phyloP scores from a whole-genome alignment of 1,140 invertebrate genomes.

The Amyelois transitella region DNA sequence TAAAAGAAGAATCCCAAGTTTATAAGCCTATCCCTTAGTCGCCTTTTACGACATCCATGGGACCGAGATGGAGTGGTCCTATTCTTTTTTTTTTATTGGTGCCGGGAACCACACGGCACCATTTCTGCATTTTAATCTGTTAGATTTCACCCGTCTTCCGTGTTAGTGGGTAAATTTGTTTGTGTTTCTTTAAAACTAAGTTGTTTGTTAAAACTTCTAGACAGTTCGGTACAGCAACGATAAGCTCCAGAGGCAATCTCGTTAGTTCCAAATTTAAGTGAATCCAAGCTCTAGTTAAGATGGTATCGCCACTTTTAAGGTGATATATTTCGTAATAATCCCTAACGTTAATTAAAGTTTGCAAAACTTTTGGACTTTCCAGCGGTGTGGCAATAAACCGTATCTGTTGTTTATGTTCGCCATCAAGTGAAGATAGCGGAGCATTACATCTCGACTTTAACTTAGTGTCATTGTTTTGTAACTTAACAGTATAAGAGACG shows the following conservation, averaged over 20 bases:
- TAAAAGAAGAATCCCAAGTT: no score
- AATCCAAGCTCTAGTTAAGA: conserved; percentile 40
- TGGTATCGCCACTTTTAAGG: conserved; percentile 34
- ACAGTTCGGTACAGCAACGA: conserved; percentile 34
- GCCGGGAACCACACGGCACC: no score
- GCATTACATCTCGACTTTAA: conserved; percentile 54
- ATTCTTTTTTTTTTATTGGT: no score
- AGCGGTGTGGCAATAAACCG: conserved; percentile 50
- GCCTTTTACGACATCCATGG: no score
- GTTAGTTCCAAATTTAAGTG: conserved; percentile 54
- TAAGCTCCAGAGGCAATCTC: conserved; percentile 47
- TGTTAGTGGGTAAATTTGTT: conserved; percentile 55
- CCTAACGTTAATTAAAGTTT: conserved; percentile 37
- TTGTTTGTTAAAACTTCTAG: conserved; percentile 58
- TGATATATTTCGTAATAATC: conserved; percentile 45
- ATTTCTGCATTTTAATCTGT: conserved; percentile 26
- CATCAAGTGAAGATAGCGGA: conserved; percentile 58
- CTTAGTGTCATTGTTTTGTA: conserved; percentile 66
- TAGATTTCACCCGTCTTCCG: conserved; percentile 29
- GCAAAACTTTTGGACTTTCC: conserved; percentile 28
- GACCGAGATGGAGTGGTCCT: no score
- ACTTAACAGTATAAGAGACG: conserved; percentile 60
- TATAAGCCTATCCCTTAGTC: no score
- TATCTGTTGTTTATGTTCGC: conserved; percentile 58
- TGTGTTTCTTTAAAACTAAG: conserved; percentile 56